phyloP scores from a whole-genome alignment of 2,113 vertebrate species.

The Reinhardtius hippoglossoides region DNA sequence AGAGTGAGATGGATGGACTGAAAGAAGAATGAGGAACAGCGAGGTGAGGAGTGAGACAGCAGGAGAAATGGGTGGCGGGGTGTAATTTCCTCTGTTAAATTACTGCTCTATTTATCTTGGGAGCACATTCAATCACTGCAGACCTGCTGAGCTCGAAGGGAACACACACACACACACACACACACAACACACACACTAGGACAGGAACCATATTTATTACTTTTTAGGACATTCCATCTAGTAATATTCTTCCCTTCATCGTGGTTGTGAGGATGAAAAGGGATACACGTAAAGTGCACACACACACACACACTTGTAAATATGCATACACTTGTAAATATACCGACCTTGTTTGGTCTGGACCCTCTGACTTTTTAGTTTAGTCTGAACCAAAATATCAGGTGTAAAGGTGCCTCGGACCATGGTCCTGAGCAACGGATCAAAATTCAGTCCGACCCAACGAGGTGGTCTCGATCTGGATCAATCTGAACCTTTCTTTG shows the following conservation, averaged over 20 bases:
- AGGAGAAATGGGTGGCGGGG: conserved; percentile 47
- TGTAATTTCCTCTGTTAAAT: conserved; percentile 67
- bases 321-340: too few relatives aligned
- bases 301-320: background rate
- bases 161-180: conserved; percentile 27
- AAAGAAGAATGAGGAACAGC: conserved; percentile 23
- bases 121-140: conserved; percentile 56
- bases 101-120: conserved; percentile 64
- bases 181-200: background rate
- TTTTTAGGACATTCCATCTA: conserved; percentile 30
- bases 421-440: too few relatives aligned
- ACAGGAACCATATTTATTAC: conserved; percentile 37
- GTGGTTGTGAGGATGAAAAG: background rate
- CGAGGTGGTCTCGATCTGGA: too few relatives aligned
- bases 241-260: conserved; percentile 27
- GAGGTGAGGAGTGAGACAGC: conserved; percentile 41
- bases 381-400: too few relatives aligned
- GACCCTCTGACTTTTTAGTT: too few relatives aligned
- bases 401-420: too few relatives aligned
- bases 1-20: conserved; percentile 36
- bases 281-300: background rate
- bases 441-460: too few relatives aligned
- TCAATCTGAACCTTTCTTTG: too few relatives aligned
- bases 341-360: too few relatives aligned
- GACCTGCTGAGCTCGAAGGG: conserved; percentile 32